These are phyloP conservation scores for Drosophila punjabiensis DNA, from an alignment of 1,140 invertebrate species.

Conservation along the genomic window DNA sequence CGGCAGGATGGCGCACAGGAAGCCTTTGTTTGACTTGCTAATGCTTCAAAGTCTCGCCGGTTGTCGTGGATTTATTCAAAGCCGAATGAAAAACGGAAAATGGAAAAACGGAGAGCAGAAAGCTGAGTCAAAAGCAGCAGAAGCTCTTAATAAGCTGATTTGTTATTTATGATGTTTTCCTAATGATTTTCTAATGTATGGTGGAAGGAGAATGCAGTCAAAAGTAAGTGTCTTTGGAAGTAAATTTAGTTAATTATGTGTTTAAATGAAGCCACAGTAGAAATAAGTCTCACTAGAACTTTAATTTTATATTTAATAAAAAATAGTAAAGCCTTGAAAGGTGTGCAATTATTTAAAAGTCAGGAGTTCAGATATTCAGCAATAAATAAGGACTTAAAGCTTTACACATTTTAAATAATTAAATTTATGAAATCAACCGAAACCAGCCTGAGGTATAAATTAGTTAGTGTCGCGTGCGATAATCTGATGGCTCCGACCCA, in stretches of 20 bases:
- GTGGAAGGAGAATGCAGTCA: not conserved
- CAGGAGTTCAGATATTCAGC: too few relatives aligned
- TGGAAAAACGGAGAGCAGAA: constrained; percentile 10
- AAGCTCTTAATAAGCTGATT: constrained; percentile 79
- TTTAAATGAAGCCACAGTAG: not conserved
- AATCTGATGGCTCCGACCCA: constrained; percentile 42
- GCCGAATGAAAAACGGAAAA: constrained; percentile 23
- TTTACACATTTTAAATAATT: not conserved
- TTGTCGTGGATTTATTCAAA: constrained; percentile 42
- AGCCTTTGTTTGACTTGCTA: constrained; percentile 61
- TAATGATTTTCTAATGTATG: constrained; percentile 57
- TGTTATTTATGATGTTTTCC: constrained; percentile 80
- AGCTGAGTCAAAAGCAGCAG: constrained; percentile 12
- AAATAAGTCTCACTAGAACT: not conserved
- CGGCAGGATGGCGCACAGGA: constrained; percentile 17
- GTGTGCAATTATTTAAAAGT: not conserved
- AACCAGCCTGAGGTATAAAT: constrained; percentile 31
- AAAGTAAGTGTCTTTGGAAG: not conserved
- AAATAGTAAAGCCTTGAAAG: not conserved
- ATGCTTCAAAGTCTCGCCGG: constrained; percentile 48
- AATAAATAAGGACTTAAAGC: constrained; percentile 12
- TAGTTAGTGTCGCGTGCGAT: constrained; percentile 60
- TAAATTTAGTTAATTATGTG: constrained; percentile 4
- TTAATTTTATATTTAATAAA: not conserved
- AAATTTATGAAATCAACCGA: not conserved